Percentiles rank a stretch among this genome's conserved stretches.
Evolutionary conservation across 2,797 vertebrate species (phyloP).

Genomic region (Sebastes alutus): DNA sequence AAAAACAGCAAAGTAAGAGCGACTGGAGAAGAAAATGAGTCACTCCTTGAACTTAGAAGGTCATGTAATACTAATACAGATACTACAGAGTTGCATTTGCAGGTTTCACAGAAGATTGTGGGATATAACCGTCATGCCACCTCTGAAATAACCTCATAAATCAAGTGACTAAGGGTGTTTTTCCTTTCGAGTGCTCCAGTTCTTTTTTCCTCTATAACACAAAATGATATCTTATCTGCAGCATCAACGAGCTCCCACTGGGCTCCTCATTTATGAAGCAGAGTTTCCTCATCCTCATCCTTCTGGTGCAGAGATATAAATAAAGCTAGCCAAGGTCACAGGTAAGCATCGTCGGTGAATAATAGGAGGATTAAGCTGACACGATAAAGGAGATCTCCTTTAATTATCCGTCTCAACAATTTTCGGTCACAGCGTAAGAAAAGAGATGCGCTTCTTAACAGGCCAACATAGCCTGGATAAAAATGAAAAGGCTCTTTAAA

Average conservation of each 20-base stretch:
- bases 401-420: constrained; percentile 19
- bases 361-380: constrained; percentile 43
- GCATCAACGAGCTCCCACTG: constrained; percentile 20
- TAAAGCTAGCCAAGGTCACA: constrained; percentile 48
- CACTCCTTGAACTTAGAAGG: neutral
- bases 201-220: neutral
- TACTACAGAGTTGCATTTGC: neutral
- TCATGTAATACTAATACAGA: neutral
- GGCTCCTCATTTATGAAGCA: constrained; percentile 12
- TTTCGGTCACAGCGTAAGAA: constrained; percentile 1
- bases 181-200: constrained; percentile 25
- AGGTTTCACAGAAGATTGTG: neutral
- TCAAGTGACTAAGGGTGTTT: neutral
- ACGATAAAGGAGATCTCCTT: constrained; percentile 1
- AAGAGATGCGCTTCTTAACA: neutral
- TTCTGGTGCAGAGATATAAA: constrained; percentile 61
- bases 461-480: neutral
- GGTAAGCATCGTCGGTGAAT: constrained; percentile 26
- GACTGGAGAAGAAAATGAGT: neutral
- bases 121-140: neutral
- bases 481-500: neutral
- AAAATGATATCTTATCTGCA: neutral
- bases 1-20: neutral
- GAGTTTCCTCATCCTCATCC: constrained; percentile 22
- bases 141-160: neutral